Percentiles rank a stretch among this genome's conserved stretches.
phyloP scores from a whole-genome alignment of 2,888 invertebrate species.

The Oxystoma pomonae region DNA sequence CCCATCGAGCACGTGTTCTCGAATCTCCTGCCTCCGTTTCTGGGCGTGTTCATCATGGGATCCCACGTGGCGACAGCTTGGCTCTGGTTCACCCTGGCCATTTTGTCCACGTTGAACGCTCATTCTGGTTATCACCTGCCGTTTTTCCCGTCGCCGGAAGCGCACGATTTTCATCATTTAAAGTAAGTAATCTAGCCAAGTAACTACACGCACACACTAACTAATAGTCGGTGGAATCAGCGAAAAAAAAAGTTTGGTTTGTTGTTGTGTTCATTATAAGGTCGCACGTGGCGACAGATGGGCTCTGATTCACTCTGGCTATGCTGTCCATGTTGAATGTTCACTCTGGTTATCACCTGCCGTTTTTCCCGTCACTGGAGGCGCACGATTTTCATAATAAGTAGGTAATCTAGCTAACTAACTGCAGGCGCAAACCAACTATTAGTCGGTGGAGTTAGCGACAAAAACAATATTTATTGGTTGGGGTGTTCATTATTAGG shows the following conservation, averaged over 20 bases:
- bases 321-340: constrained; percentile 73
- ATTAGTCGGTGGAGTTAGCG: too few species aligned
- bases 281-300: constrained; percentile 71
- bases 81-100: constrained; percentile 77
- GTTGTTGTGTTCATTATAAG: constrained; percentile 70
- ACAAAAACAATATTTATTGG: too few species aligned
- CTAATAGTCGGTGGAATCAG: too few species aligned
- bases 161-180: constrained; percentile 83
- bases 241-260: too few species aligned
- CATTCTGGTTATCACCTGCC: constrained; percentile 86
- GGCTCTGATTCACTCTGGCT: constrained; percentile 78
- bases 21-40: constrained; percentile 70
- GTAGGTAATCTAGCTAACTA: too few species aligned
- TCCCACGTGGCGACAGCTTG: constrained; percentile 73
- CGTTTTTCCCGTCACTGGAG: constrained; percentile 80
- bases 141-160: constrained; percentile 79
- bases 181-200: too few species aligned
- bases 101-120: constrained; percentile 72
- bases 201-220: too few species aligned
- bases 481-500: constrained; percentile 70
- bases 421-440: too few species aligned
- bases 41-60: constrained; percentile 70
- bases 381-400: constrained; percentile 85
- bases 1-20: constrained; percentile 74
- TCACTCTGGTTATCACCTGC: constrained; percentile 82